Percentiles rank a stretch among this genome's conserved stretches.
Conservation (phyloP, 2,888 invertebrate species). For the Machimus atricapillus region DNA sequence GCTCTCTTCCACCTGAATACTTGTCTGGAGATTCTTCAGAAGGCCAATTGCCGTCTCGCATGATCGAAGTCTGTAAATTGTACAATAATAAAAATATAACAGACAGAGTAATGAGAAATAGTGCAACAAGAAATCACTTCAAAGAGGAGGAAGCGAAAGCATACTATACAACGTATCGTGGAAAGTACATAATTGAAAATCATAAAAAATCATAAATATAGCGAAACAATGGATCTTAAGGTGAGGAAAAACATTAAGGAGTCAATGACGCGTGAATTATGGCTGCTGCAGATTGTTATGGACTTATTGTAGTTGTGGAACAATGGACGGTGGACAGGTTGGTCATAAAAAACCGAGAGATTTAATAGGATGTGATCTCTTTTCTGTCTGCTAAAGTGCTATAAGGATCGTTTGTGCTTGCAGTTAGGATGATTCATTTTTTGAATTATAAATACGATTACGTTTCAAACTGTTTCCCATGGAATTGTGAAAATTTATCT, state of each 20-base stretch:
- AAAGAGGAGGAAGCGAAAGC: background rate
- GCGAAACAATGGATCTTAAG: slow-evolving; percentile 3
- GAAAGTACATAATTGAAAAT: background rate
- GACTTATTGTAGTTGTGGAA: background rate
- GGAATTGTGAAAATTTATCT: background rate
- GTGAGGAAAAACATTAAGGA: background rate
- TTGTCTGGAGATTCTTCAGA: slow-evolving; percentile 88
- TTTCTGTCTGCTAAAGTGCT: background rate
- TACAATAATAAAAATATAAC: slow-evolving; percentile 6
- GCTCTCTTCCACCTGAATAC: slow-evolving; percentile 84
- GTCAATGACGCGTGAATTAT: slow-evolving; percentile 22
- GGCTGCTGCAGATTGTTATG: background rate
- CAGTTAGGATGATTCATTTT: background rate
- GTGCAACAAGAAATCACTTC: background rate
- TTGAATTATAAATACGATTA: background rate
- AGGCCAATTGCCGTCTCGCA: slow-evolving; percentile 91
- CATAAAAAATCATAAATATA: background rate
- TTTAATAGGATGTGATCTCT: background rate
- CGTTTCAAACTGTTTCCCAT: background rate
- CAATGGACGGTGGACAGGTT: background rate
- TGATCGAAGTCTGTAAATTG: slow-evolving; percentile 75
- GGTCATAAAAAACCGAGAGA: background rate
- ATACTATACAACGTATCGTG: background rate
- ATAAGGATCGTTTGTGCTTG: background rate
- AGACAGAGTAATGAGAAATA: background rate